These are phyloP conservation scores for Pristiophorus japonicus DNA, from an alignment of 2,113 vertebrate genomes.

Conservation along the genomic window DNA sequence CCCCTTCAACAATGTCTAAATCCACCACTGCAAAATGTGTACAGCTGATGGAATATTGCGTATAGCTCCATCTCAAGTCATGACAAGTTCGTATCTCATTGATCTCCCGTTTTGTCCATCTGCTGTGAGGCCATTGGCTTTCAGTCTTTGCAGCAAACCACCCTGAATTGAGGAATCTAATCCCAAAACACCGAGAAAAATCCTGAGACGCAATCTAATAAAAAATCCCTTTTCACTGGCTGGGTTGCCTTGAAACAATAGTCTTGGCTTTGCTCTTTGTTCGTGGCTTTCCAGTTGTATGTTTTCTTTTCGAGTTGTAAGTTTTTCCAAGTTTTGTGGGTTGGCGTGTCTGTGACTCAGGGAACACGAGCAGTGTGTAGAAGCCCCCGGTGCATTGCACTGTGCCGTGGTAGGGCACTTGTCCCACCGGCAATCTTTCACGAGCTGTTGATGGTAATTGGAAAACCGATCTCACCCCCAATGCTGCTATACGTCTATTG, in stretches of 20 bases:
- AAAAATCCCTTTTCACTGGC: neutral
- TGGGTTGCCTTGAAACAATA: neutral
- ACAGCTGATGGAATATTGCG: neutral
- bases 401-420: neutral
- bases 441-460: neutral
- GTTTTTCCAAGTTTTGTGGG: neutral
- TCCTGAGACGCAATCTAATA: neutral
- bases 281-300: neutral
- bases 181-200: neutral
- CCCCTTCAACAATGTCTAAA: too few relatives aligned
- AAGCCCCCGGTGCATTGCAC: too few relatives aligned
- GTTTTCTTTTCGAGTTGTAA: neutral
- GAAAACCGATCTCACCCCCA: neutral
- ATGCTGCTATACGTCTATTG: too few relatives aligned
- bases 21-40: neutral
- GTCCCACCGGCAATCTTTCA: neutral
- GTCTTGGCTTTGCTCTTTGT: neutral
- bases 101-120: neutral
- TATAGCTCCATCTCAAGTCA: neutral
- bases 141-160: neutral
- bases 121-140: neutral
- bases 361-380: neutral
- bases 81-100: neutral
- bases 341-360: neutral
- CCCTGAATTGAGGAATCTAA: neutral